Percentiles rank a stretch among this genome's conserved stretches.
These are phyloP conservation scores for Rhabdophis nuchalis DNA, from an alignment of 2,797 vertebrate species.

Conservation along the genomic window DNA sequence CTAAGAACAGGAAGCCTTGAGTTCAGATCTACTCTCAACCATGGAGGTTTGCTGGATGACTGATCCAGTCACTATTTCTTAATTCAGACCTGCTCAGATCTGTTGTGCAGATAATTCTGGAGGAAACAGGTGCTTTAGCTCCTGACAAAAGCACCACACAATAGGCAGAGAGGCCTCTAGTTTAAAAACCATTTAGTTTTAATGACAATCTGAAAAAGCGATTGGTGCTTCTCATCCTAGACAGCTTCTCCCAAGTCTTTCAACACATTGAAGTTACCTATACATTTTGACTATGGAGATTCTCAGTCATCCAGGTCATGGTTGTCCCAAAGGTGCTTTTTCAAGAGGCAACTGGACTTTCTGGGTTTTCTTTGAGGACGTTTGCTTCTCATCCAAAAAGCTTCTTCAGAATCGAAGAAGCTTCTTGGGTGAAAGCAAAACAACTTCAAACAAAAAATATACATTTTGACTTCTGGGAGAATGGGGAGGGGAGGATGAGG, in stretches of 20 bases:
- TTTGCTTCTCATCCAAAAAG: too few species aligned
- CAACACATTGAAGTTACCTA: too few species aligned
- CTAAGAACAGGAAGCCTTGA: not conserved
- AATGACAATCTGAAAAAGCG: not conserved
- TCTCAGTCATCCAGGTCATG: too few species aligned
- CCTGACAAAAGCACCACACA: not conserved
- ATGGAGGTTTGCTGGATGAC: not conserved
- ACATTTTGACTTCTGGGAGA: not conserved
- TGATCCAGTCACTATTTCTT: not conserved
- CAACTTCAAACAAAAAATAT: not conserved
- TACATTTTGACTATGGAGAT: too few species aligned
- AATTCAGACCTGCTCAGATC: not conserved
- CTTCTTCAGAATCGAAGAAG: too few species aligned
- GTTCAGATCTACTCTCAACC: not conserved
- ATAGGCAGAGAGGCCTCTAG: not conserved
- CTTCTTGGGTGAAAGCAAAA: too few species aligned
- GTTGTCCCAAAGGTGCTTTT: too few species aligned
- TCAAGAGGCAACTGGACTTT: too few species aligned
- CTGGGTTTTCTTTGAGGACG: too few species aligned
- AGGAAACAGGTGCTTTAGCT: not conserved
- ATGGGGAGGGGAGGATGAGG: not conserved
- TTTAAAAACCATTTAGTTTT: not conserved
- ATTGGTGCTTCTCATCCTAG: not conserved
- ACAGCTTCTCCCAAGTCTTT: too few species aligned
- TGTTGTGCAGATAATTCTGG: not conserved